Base-by-base conservation (phyloP, 2,888 invertebrate species). In the Leucoma salicis region DNA sequence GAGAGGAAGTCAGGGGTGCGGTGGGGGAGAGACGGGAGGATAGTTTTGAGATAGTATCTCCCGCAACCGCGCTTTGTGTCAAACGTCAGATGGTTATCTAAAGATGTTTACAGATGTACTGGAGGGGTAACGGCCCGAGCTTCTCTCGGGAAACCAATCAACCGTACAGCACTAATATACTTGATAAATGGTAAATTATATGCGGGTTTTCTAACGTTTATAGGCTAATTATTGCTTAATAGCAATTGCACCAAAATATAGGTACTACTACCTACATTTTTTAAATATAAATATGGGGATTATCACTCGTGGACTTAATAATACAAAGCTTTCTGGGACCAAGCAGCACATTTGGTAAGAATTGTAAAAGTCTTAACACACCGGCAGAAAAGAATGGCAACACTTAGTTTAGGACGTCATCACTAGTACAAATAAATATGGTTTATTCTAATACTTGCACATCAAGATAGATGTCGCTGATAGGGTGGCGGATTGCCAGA, bases 101-200 rank as follows among this genome's bases (percentile, higher is more conserved):
- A 68, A 85, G 85, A 88, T 87, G 87, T 88, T 88, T 88, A 87
- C 88, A 88, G 88, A 89, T 88, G 88, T 86, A 82, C 77, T 75
- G 70, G 77, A 79, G 83, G 83, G 84, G 84, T 82, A 82, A 80
- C 82, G 81, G 80, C 77, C 79, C 75, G 69, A 74, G 57, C 66
- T 71, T 65, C 78, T 78, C 73, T 70, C 67, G 69, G 62, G 75
- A 65, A 68, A 71, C 78, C 85, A 85, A 82, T 85, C 82, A 78
- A 75, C 71, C 82, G 78, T 61, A 48, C 67, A 66, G 71, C 74
- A 73, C 78, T 77, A 81, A 81, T 78, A 74, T 68, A 77, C 69
- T 70, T 71, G 73, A 76, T 78, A 71, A 62, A 73, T 63, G 71
- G 78, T 81, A 85, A 83, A 87, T 87, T 87, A 82, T 74, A 62